Base-by-base conservation (phyloP, 2,113 vertebrate genomes). In the Lepus europaeus region DNA sequence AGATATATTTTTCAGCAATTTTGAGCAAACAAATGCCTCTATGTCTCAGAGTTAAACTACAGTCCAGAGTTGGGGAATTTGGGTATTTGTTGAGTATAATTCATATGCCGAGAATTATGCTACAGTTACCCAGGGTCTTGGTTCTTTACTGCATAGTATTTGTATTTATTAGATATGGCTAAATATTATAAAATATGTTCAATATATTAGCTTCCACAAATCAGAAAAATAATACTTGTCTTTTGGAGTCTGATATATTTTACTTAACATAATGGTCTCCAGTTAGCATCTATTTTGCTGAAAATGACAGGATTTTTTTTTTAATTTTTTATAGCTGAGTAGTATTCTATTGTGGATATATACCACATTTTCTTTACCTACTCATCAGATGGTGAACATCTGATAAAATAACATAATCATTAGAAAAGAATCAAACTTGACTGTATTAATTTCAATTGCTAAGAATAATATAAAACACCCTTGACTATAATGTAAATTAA, bases 1-100 rank as follows among this genome's bases (percentile, higher is more conserved):
- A 45, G 45, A 76, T 77, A 84, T 13, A 36, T 14, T 92, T 94
- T 79, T 87, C 36, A 81, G 11, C 6, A 90, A 90, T 10, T 77
- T 76, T 85, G 53, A 45, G 27, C 74, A 70, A 91, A 68, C 19
- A 68, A 14, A 5, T 64, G 29, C 70, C 27, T 66, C 45, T 1
- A 51, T 17, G 9, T 22, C 20, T 93, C 23, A 66, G 2, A 45
- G 76, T 33, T 77, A 89, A 61, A 49, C 49, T 85, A 77, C 1
- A 73, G 14, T 20, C n/a, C 31, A 93, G 13, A 56, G 23, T 77
- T 81, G 20, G 63, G 69, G 51, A 53, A 84, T 33, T 59, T 70
- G 13, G 56, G n/a, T 78, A 51, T 33, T 76, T 66, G 29, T 56
- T 66, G 22, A 72, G 31, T 72, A 59, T 10, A 70, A 82, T 3